These are phyloP conservation scores for Canis aureus DNA, from an alignment of 2,113 vertebrate genomes.

Conservation along the genomic window DNA sequence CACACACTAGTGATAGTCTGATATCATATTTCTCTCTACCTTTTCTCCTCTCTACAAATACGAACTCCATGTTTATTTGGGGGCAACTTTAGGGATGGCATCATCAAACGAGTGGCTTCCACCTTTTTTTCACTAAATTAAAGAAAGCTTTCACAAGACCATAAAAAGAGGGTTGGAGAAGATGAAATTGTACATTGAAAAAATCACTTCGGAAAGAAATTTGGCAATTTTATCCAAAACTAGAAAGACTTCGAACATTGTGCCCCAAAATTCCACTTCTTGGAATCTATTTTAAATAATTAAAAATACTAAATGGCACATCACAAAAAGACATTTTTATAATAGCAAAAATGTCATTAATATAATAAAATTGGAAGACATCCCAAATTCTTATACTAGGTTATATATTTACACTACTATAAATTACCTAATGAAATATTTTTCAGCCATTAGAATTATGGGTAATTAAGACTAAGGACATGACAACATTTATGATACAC, in stretches of 20 bases:
- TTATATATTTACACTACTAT: constrained; percentile 36
- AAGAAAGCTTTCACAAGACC: background rate
- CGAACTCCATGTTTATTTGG: constrained; percentile 32
- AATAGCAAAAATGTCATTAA: constrained; percentile 11
- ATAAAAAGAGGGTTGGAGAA: background rate
- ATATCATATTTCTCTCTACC: background rate
- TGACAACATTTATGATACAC: constrained; percentile 40
- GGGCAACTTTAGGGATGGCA: background rate
- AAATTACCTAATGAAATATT: constrained; percentile 42
- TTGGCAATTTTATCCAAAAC: constrained; percentile 32
- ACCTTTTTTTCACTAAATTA: background rate
- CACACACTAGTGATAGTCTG: background rate
- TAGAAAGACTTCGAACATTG: constrained; percentile 40
- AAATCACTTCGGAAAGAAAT: constrained; percentile 37
- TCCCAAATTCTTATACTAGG: background rate
- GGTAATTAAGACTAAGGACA: constrained; percentile 19
- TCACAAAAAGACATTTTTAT: constrained; percentile 33
- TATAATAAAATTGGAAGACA: constrained; percentile 35
- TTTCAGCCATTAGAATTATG: constrained; percentile 19
- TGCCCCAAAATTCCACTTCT: background rate
- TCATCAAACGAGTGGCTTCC: background rate
- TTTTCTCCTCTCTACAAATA: constrained; percentile 48
- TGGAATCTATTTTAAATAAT: constrained; percentile 9
- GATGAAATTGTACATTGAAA: background rate
- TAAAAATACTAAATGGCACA: constrained; percentile 10